phyloP scores from a whole-genome alignment of 2,888 invertebrate genomes.

The Nowickia ferox region DNA sequence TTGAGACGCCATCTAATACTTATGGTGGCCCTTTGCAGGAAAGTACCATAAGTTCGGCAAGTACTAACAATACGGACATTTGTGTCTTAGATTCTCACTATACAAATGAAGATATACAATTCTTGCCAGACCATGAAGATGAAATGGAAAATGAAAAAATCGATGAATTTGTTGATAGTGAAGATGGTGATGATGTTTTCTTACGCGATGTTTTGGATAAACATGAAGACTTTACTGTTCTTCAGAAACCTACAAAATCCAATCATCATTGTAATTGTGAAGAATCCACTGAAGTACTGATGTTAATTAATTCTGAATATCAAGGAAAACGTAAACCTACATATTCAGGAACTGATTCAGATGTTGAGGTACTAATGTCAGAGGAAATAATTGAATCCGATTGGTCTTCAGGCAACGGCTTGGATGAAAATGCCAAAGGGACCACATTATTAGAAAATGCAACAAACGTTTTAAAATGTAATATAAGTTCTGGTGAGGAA shows the following conservation, averaged over 20 bases:
- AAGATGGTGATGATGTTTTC: slow-evolving; percentile 55
- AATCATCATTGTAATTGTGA: slow-evolving; percentile 66
- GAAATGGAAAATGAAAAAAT: slow-evolving; percentile 25
- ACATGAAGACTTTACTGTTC: slow-evolving; percentile 72
- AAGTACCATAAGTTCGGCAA: slow-evolving; percentile 66
- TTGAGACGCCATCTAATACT: slow-evolving; percentile 63
- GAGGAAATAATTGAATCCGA: slow-evolving; percentile 74
- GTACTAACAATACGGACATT: slow-evolving; percentile 69
- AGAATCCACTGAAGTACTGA: slow-evolving; percentile 71
- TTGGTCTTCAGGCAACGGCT: slow-evolving; percentile 72
- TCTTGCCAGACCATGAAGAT: slow-evolving; percentile 35
- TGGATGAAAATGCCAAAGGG: slow-evolving; percentile 34
- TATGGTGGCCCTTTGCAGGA: slow-evolving; percentile 63
- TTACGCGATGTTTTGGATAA: slow-evolving; percentile 63
- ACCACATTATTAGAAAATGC: slow-evolving; percentile 18
- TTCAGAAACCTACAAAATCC: slow-evolving; percentile 57
- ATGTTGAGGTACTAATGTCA: slow-evolving; percentile 75
- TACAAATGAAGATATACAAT: slow-evolving; percentile 55
- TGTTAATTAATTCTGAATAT: slow-evolving; percentile 69
- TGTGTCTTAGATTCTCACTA: slow-evolving; percentile 70
- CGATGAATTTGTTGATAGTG: slow-evolving; percentile 55
- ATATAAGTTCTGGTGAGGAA: slow-evolving; percentile 15
- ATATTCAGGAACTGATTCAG: slow-evolving; percentile 74
- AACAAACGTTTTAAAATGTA: background rate
- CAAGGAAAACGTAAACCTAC: slow-evolving; percentile 58